Evolutionary conservation across 2,888 invertebrate genomes (phyloP), one percentile per base, ranked within the genome.

Genomic region (Acanthosepion pharaonis): DNA sequence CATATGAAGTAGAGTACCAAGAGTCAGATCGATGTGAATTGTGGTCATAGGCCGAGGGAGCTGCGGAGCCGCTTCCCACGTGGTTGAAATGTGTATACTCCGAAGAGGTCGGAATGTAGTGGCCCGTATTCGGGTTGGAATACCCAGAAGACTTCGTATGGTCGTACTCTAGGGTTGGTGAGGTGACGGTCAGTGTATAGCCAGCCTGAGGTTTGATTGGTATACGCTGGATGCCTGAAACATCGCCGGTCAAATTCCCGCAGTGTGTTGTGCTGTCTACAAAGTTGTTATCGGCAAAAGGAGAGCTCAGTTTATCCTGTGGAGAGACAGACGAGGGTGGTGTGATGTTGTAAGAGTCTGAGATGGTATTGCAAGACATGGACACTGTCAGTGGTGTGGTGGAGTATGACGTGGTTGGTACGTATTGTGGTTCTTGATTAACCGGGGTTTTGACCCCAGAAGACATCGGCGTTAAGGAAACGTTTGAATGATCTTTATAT

Each of bases 281-380:
- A 91, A 91, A 95, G n/a, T 59, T 94, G 28, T 48, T 64, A 20
- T 95, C 95, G 23, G 93, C 94, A 93, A 96, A 96, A 20, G 96
- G 95, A 20, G 96, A 95, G 55, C 94, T 95, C 91, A 96, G 95
- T 98, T 98, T 99, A 97, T 99, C 99, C 95, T 99, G 98, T 0
- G 99, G 99, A 11, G 99, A 99, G 3, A 99, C 99, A 8, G 99
- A 99, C n/a, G 99, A 99, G 94, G 99, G 99, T 94, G 99, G 99
- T 9, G 99, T 99, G 99, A 99, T 99, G 94, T 96, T 96, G 97
- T 99, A 99, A 96, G 97, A 96, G 95, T 97, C 97, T 53, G 96
- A 96, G 51, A 95, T 94, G 49, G 95, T 94, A 59, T 94, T 94
- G 28, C 93, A 94, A 28, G 95, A 93, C 94, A 96, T 94, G 91